Evolutionary conservation across 2,888 invertebrate genomes (phyloP).

Genomic region (Habrosyne pyritoides): DNA sequence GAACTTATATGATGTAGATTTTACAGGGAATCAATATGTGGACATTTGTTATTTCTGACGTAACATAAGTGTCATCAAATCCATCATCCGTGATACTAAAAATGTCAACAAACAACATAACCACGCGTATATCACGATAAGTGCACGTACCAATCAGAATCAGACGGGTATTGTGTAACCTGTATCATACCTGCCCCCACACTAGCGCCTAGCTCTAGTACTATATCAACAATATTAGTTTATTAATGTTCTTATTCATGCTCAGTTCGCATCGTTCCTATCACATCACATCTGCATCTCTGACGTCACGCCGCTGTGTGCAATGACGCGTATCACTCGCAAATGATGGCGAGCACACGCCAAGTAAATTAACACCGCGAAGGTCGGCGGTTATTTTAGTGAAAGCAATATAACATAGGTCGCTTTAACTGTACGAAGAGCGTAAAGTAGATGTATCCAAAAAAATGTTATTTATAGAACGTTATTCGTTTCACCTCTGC

Average conservation of each 20-base stretch:
- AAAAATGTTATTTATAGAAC: conserved; percentile 40
- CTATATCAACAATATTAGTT: background rate
- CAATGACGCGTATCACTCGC: background rate
- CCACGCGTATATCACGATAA: conserved; percentile 11
- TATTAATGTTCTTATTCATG: background rate
- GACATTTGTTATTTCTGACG: too few relatives aligned
- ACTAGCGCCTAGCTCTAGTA: background rate
- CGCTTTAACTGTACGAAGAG: conserved; percentile 12
- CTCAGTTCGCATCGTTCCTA: background rate
- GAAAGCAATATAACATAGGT: conserved; percentile 31
- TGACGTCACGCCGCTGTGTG: conserved; percentile 8
- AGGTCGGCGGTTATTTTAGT: conserved; percentile 58
- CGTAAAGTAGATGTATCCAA: conserved; percentile 13
- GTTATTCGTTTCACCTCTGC: conserved; percentile 52
- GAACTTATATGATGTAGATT: too few relatives aligned
- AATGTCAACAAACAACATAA: background rate
- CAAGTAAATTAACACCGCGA: conserved; percentile 54
- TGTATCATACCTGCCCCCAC: background rate
- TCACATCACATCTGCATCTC: background rate
- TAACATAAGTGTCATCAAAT: background rate
- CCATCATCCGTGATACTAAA: background rate
- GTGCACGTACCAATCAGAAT: conserved; percentile 16
- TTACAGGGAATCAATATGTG: too few relatives aligned
- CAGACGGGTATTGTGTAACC: conserved; percentile 8
- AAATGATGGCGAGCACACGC: conserved; percentile 40